Evolutionary conservation across 2,113 vertebrate species (phyloP).

Genomic region (Amphiprion ocellaris): DNA sequence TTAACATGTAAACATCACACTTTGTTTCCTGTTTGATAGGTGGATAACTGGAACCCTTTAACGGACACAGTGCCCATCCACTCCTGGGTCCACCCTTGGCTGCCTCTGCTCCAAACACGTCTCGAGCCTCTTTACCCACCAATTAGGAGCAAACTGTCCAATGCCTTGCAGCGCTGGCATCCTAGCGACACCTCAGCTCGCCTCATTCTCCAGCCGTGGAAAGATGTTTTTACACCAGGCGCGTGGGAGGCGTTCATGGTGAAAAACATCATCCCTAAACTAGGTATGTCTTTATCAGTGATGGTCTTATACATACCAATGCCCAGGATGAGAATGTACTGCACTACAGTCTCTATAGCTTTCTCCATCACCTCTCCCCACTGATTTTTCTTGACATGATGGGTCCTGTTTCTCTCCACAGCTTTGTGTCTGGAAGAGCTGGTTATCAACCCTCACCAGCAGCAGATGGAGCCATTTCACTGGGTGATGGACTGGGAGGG

Average conservation of each 20-base stretch:
- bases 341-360: background rate
- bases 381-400: background rate
- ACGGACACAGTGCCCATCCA: conserved; percentile 98
- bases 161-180: conserved; percentile 96
- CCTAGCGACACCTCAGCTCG: conserved; percentile 96
- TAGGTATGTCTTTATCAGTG: conserved; percentile 84
- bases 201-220: conserved; percentile 98
- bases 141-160: conserved; percentile 95
- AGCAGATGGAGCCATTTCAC: conserved; percentile 97
- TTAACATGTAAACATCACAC: background rate
- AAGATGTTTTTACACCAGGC: conserved; percentile 94
- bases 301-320: background rate
- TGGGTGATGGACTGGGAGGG: conserved; percentile 99
- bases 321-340: background rate
- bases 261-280: conserved; percentile 97
- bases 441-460: conserved; percentile 97
- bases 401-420: conserved; percentile 58
- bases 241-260: conserved; percentile 99
- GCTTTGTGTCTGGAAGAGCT: conserved; percentile 94
- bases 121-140: conserved; percentile 95
- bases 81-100: conserved; percentile 98
- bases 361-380: background rate
- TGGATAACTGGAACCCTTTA: conserved; percentile 96
- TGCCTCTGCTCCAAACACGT: conserved; percentile 92
- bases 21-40: conserved; percentile 79